Evolutionary conservation across 2,113 vertebrate species (phyloP), one percentile per base, ranked within the genome.

Genomic region (Lucifuga dentata): DNA sequence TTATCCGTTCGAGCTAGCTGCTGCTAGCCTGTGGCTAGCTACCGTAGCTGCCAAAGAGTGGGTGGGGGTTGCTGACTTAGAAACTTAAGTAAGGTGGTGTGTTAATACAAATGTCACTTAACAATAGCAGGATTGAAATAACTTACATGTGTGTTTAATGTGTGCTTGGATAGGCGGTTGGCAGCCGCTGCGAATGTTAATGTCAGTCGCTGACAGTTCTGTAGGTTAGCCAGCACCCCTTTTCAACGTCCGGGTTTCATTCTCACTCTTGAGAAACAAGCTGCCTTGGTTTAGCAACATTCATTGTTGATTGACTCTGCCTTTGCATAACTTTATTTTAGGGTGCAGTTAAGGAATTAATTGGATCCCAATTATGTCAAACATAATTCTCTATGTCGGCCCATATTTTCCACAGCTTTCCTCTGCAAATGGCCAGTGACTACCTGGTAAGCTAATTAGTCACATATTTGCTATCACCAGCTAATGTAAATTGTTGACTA

Each of bases 1-100:
- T 85, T 50, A 56, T 72, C 69, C 60, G 81, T 38, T 73, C n/a
- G 38, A 62, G 69, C 61, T 89, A 80, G 86, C 81, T 32, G 20
- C 60, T 15, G 72, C 57, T 88, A 88, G 85, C 84, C 13, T 40
- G 39, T n/a, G 44, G 56, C 57, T 87, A 81, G 57, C 71, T 62
- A 73, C 62, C 49, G 26, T 33, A 62, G 44, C 55, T 76, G 73
- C 64, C 65, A 68, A 51, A 73, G 66, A 60, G 74, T 86, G 79
- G 65, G 86, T 76, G 84, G 66, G 64, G 78, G 76, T 64, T 58
- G 66, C 35, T 48, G 15, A 17, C 26, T 4, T 11, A 53, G 12
- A 29, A 76, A 68, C 56, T 36, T 17, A 36, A 36, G 35, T 36
- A 20, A 41, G 15, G 3, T 21, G 32, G 2, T 68, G 35, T 41